A percentile compares a stretch with the other conserved stretches of the same genome.
These are phyloP conservation scores for Daubentonia madagascariensis DNA, from an alignment of 2,113 vertebrate genomes.

Conservation along the genomic window DNA sequence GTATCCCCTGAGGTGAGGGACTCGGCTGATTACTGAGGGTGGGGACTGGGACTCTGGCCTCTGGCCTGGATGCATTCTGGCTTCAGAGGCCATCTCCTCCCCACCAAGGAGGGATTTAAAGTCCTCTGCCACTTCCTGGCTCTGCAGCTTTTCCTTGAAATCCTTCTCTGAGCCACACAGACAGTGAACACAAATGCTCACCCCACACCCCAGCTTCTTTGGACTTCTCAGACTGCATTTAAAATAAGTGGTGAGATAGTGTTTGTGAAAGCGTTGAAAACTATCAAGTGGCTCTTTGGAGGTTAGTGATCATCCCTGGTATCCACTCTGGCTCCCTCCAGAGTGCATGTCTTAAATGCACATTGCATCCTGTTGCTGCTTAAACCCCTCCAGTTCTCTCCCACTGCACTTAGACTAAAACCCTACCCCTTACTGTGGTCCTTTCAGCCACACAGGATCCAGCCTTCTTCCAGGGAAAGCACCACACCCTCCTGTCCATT, in stretches of 20 bases:
- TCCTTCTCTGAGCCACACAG: not conserved
- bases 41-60: not conserved
- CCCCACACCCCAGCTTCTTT: not conserved
- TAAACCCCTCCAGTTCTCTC: not conserved
- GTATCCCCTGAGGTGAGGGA: not conserved
- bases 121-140: not conserved
- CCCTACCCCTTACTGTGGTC: not conserved
- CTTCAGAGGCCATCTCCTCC: not conserved
- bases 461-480: not conserved
- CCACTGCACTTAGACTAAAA: not conserved
- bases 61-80: not conserved
- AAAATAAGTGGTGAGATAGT: not conserved
- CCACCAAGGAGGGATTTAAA: not conserved
- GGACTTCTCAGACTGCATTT: not conserved
- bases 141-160: not conserved
- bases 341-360: not conserved
- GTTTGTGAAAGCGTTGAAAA: constrained; percentile 23
- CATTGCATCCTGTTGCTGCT: not conserved
- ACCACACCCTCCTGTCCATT: not conserved
- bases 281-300: not conserved
- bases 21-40: not conserved
- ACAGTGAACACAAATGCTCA: not conserved
- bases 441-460: not conserved
- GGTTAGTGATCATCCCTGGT: not conserved
- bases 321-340: not conserved